Conservation (phyloP, 2,113 vertebrate species). For the Tachysurus vachellii region DNA sequence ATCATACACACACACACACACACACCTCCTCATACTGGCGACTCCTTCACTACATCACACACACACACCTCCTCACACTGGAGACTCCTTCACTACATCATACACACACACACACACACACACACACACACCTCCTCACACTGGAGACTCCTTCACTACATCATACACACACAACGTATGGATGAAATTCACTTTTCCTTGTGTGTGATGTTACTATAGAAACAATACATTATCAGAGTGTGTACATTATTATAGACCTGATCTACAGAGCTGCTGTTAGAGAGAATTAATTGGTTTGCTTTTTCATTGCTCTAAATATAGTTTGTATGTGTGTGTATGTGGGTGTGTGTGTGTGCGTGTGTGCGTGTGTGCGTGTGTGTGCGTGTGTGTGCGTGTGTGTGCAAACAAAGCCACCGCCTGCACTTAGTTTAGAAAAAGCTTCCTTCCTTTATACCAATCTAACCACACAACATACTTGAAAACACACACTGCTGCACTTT, state of each 20-base stretch:
- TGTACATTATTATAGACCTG: not conserved
- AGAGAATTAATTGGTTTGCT: not conserved
- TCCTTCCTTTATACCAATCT: conserved; percentile 5
- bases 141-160: no score
- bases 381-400: not conserved
- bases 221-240: not conserved
- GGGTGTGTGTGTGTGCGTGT: no score
- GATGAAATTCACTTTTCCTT: no score
- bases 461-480: not conserved
- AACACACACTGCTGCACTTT: conserved; percentile 5
- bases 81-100: no score
- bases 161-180: no score
- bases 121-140: no score
- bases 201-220: not conserved
- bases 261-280: not conserved
- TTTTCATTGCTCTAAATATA: conserved; percentile 11
- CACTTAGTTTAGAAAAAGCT: not conserved
- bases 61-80: no score
- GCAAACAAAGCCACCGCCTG: conserved; percentile 13
- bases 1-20: no score
- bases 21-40: no score
- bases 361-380: no score
- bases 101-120: no score
- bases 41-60: no score
- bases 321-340: not conserved